These are phyloP conservation scores for Nebria ingens DNA, from an alignment of 1,140 invertebrate genomes.

Conservation along the genomic window DNA sequence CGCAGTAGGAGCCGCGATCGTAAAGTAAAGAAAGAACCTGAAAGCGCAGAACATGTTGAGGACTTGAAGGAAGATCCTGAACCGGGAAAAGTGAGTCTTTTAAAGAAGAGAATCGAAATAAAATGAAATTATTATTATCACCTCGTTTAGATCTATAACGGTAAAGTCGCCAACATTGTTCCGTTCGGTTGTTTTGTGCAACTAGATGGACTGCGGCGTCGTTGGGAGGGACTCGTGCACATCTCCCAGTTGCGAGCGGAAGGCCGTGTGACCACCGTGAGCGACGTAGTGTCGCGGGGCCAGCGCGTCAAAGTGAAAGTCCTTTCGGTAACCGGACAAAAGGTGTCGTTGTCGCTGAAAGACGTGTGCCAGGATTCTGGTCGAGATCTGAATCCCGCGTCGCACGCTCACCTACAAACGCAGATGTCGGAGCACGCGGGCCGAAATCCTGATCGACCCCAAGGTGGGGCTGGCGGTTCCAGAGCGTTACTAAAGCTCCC, in stretches of 20 bases:
- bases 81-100: constrained; percentile 41
- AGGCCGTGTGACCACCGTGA: constrained; percentile 88
- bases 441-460: constrained; percentile 79
- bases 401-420: constrained; percentile 39
- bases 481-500: constrained; percentile 59
- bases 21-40: constrained; percentile 35
- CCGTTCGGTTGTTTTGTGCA: constrained; percentile 97
- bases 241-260: constrained; percentile 91
- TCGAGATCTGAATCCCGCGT: constrained; percentile 84
- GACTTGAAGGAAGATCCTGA: constrained; percentile 55
- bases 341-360: constrained; percentile 96
- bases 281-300: constrained; percentile 85
- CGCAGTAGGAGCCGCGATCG: constrained; percentile 23
- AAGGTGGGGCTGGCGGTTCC: constrained; percentile 28
- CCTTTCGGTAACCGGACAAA: constrained; percentile 80
- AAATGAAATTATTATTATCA: too few relatives aligned
- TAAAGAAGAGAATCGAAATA: background rate
- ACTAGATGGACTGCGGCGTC: constrained; percentile 75
- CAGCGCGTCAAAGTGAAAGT: constrained; percentile 92
- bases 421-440: constrained; percentile 46
- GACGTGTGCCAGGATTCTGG: constrained; percentile 95
- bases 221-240: constrained; percentile 94
- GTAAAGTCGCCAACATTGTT: constrained; percentile 91
- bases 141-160: constrained; percentile 70
- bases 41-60: constrained; percentile 45